Conservation (phyloP, 2,113 vertebrate genomes). For the Hiodon tergisus region DNA sequence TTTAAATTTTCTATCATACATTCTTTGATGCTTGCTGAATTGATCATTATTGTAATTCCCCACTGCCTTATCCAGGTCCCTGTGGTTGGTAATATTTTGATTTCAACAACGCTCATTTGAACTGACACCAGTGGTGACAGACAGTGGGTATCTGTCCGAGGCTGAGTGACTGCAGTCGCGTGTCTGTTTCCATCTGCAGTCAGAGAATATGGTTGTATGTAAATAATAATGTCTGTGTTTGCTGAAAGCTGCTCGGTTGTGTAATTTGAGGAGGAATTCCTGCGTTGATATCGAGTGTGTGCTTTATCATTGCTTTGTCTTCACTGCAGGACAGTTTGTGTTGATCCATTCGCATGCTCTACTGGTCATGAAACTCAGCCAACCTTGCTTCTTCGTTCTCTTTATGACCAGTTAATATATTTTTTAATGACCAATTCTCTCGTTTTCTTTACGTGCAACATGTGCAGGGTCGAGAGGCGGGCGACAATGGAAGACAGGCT, state of each 20-base stretch:
- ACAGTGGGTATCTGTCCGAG: no score
- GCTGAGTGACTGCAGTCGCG: no score
- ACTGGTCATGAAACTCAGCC: slow-evolving; percentile 59
- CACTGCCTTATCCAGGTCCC: neutral
- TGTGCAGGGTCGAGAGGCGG: slow-evolving; percentile 64
- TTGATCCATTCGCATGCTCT: slow-evolving; percentile 31
- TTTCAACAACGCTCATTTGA: no score
- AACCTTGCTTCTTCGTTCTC: slow-evolving; percentile 27
- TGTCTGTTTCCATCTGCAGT: neutral
- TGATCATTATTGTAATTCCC: neutral
- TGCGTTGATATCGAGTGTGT: neutral
- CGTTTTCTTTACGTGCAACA: neutral
- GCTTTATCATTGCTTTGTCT: neutral
- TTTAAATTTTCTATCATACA: neutral
- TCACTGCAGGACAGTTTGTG: neutral
- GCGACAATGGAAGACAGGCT: slow-evolving; percentile 68
- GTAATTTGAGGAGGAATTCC: neutral
- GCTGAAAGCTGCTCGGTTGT: no score
- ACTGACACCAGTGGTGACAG: no score
- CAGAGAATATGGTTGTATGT: neutral
- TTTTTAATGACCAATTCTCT: neutral
- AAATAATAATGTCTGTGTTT: neutral
- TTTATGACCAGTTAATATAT: neutral
- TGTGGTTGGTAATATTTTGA: neutral
- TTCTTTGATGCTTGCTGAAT: neutral